Evolutionary conservation across 2,797 vertebrate genomes (phyloP).

Genomic region (Stomatorhinus walkeri): DNA sequence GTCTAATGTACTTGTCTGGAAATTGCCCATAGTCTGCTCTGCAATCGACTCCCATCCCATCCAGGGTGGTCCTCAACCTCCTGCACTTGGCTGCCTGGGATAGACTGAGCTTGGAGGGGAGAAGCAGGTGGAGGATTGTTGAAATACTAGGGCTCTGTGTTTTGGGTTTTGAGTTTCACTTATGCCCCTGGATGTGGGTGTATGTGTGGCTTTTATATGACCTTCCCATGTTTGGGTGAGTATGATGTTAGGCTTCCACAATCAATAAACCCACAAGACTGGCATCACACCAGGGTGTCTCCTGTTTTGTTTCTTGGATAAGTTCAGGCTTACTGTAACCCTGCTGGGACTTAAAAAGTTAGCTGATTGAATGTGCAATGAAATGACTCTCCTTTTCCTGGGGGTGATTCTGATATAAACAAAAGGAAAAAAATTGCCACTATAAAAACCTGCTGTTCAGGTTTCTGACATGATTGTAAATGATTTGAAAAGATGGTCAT

Average conservation of each 20-base stretch:
- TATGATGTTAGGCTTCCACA: background rate
- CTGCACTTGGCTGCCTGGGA: background rate
- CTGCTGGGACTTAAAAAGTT: background rate
- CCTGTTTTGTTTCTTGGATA: background rate
- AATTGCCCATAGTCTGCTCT: background rate
- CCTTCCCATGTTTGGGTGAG: background rate
- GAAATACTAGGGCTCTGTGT: background rate
- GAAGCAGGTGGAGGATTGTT: background rate
- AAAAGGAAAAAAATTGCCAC: background rate
- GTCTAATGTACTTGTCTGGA: background rate
- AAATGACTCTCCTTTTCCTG: background rate
- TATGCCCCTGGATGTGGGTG: background rate
- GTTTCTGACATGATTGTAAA: background rate
- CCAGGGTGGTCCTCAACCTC: background rate
- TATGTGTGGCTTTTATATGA: background rate
- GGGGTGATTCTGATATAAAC: background rate
- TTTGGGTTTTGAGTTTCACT: background rate
- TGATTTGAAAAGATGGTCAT: background rate
- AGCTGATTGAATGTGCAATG: background rate
- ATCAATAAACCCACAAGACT: background rate
- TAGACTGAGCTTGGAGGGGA: background rate
- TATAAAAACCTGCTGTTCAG: background rate
- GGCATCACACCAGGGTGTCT: background rate
- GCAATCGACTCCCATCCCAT: background rate
- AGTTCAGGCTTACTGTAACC: background rate